A percentile compares a stretch with the other conserved stretches of the same genome.
Conservation (phyloP, 2,888 invertebrate species). For the Hydrotaea cyrtoneurina region DNA sequence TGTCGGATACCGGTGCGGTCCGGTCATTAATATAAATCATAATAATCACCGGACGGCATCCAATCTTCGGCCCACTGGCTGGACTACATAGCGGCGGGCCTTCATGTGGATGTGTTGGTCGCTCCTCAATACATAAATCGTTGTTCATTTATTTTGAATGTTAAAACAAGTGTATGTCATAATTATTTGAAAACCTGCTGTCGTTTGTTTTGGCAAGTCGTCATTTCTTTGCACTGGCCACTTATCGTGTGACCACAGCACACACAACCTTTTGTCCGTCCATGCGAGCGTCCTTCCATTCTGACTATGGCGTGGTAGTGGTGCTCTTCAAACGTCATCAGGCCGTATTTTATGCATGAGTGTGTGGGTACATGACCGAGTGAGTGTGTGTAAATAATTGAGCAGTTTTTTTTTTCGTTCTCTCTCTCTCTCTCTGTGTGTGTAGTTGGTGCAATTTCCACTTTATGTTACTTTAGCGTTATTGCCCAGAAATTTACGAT, state of each 20-base stretch:
- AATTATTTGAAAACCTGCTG: slow-evolving; percentile 49
- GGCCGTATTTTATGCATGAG: background rate
- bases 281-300: background rate
- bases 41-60: slow-evolving; percentile 4
- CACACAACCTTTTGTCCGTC: background rate
- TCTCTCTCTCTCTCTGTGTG: background rate
- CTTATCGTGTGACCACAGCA: background rate
- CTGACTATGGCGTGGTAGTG: background rate
- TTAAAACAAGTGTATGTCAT: slow-evolving; percentile 23
- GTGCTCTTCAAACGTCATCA: slow-evolving; percentile 10
- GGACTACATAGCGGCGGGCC: too few relatives aligned
- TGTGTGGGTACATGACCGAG: background rate
- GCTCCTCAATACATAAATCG: slow-evolving; percentile 8
- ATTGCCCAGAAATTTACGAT: slow-evolving; percentile 38
- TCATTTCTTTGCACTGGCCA: background rate
- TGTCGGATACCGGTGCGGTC: slow-evolving; percentile 4
- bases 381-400: slow-evolving; percentile 16
- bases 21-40: slow-evolving; percentile 33
- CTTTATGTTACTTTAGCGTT: background rate
- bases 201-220: background rate
- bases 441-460: background rate
- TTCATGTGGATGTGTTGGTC: background rate
- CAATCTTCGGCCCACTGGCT: too few relatives aligned
- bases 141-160: slow-evolving; percentile 17
- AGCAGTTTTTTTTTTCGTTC: background rate